Conservation (phyloP, 1,140 invertebrate species). For the Venustaconcha ellipsiformis region DNA sequence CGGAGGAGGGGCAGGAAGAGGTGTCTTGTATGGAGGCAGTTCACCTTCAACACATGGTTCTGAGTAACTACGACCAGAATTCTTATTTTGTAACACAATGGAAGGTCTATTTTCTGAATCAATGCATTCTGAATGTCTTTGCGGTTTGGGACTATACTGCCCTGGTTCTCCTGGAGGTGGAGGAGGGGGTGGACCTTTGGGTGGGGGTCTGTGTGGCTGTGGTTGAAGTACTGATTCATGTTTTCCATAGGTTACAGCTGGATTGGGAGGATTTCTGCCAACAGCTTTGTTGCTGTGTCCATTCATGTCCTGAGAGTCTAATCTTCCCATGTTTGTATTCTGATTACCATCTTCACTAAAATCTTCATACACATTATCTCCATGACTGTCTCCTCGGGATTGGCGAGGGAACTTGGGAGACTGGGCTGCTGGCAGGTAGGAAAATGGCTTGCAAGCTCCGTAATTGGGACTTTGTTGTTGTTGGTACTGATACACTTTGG, state of each 20-base stretch:
- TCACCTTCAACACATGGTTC: slow-evolving; percentile 13
- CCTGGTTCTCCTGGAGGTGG: background rate
- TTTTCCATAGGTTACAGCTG: slow-evolving; percentile 26
- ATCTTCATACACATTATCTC: too few relatives aligned
- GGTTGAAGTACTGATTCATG: slow-evolving; percentile 25
- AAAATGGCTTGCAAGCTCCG: too few relatives aligned
- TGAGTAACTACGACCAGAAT: slow-evolving; percentile 20
- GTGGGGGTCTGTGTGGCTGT: slow-evolving; percentile 22
- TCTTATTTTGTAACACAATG: slow-evolving; percentile 7
- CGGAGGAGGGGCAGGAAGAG: background rate
- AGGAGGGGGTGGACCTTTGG: slow-evolving; percentile 21
- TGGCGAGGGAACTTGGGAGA: too few relatives aligned
- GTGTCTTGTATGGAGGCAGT: background rate
- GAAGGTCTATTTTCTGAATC: background rate
- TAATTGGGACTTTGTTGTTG: too few relatives aligned
- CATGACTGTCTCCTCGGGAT: too few relatives aligned
- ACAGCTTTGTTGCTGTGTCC: background rate
- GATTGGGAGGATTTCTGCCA: slow-evolving; percentile 3
- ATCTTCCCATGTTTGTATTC: too few relatives aligned
- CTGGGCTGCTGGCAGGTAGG: too few relatives aligned
- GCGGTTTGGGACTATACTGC: slow-evolving; percentile 14
- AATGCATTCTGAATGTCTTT: slow-evolving; percentile 10
- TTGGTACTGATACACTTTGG: too few relatives aligned
- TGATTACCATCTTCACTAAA: too few relatives aligned
- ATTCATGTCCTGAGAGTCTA: too few relatives aligned